Evolutionary conservation across 2,797 vertebrate genomes (phyloP).

Genomic region (Heteromormyrus szaboi): DNA sequence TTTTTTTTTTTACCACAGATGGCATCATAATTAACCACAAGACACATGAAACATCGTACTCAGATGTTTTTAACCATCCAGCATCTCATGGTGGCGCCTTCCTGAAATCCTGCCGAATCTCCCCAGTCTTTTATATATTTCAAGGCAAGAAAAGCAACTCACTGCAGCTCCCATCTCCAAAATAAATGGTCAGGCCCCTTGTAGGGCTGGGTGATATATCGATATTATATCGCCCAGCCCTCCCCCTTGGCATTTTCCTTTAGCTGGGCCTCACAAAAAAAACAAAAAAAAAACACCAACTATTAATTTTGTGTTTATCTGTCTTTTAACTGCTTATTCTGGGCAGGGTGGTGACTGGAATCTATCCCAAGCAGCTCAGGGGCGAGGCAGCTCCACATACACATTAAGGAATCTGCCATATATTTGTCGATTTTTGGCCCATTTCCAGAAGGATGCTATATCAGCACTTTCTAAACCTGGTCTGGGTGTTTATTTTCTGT

Average conservation of each 20-base stretch:
- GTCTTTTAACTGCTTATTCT: neutral
- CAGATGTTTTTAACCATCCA: neutral
- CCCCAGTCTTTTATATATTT: neutral
- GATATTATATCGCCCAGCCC: too few relatives aligned
- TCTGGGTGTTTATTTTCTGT: neutral
- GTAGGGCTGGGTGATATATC: too few relatives aligned
- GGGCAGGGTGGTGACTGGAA: neutral
- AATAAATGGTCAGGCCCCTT: neutral
- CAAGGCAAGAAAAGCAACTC: neutral
- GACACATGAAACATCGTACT: neutral
- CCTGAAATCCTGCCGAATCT: neutral
- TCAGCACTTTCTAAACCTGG: neutral
- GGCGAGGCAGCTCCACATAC: neutral
- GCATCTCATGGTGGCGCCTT: neutral
- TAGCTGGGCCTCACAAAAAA: neutral
- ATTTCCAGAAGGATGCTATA: neutral
- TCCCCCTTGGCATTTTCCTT: neutral
- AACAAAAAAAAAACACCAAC: neutral
- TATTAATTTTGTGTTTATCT: neutral
- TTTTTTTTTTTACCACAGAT: neutral
- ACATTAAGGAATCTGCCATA: neutral
- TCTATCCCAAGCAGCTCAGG: neutral
- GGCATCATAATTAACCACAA: neutral
- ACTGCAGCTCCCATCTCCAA: neutral
- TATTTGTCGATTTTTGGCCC: neutral